Percentiles rank a stretch among this genome's conserved stretches.
Conservation (phyloP, 2,888 invertebrate genomes). For the Allolobophora icterica region DNA sequence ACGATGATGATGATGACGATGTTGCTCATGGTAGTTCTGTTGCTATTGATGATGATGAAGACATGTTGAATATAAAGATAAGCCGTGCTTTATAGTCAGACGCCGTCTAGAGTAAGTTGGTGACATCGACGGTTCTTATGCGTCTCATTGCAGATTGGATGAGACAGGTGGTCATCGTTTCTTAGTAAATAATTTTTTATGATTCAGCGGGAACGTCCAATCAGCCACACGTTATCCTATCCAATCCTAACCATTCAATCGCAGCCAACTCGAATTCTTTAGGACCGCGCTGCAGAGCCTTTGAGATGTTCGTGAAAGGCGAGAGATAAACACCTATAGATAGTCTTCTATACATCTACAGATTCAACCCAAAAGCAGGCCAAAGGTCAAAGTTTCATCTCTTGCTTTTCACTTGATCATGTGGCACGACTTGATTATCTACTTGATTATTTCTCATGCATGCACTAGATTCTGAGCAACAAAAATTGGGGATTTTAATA, state of each 20-base stretch:
- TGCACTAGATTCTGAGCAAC: background rate
- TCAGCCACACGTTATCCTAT: background rate
- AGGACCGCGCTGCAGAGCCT: background rate
- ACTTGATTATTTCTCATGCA: background rate
- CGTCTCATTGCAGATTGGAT: background rate
- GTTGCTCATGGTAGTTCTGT: background rate
- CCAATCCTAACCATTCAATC: background rate
- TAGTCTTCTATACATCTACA: background rate
- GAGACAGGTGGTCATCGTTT: background rate
- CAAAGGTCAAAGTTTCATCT: background rate
- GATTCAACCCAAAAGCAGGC: background rate
- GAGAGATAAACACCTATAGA: background rate
- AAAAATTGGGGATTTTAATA: background rate
- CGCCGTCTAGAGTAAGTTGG: background rate
- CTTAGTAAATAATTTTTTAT: background rate
- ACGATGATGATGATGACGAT: too few relatives aligned
- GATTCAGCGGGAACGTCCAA: background rate
- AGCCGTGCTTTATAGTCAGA: background rate
- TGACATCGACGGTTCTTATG: background rate
- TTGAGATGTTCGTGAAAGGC: background rate
- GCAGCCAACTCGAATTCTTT: background rate
- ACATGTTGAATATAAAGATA: background rate
- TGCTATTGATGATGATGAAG: background rate
- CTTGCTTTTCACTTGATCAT: background rate
- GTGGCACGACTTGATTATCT: background rate